phyloP scores from a whole-genome alignment of 2,888 invertebrate genomes.

The Lasioglossum leucozonium region DNA sequence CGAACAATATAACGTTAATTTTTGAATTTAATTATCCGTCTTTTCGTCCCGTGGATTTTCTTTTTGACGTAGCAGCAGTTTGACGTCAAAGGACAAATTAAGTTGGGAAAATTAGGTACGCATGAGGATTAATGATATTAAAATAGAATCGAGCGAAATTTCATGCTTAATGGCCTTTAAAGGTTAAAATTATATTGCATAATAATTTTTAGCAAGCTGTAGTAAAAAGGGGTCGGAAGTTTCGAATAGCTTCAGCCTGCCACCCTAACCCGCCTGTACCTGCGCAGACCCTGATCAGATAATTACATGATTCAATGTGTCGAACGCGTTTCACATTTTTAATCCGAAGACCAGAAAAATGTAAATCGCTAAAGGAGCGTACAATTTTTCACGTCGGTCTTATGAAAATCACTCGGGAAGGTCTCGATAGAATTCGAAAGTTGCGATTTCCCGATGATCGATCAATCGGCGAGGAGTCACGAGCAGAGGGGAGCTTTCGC shows the following conservation, averaged over 20 bases:
- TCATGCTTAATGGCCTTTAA: not conserved
- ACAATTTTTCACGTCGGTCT: not conserved
- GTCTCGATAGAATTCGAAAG: not conserved
- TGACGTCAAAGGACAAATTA: not conserved
- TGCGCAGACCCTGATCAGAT: not conserved
- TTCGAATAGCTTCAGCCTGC: not conserved
- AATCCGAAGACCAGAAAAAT: not conserved
- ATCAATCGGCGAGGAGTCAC: not conserved
- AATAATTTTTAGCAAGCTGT: not conserved
- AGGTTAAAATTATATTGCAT: not conserved
- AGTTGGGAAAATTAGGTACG: not conserved
- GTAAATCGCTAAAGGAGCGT: too few relatives aligned
- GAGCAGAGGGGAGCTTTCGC: not conserved
- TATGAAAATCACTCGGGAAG: not conserved
- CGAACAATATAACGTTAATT: not conserved
- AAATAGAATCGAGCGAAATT: not conserved
- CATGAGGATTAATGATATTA: not conserved
- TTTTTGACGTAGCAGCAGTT: not conserved
- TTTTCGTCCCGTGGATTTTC: not conserved
- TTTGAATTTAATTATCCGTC: not conserved
- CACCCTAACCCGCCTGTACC: not conserved
- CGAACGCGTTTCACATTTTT: not conserved
- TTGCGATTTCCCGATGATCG: not conserved
- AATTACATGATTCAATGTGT: not conserved
- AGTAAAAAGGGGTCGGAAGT: not conserved